Evolutionary conservation across 2,888 invertebrate genomes (phyloP), one percentile per base, ranked within the genome.

Genomic region (Athalia rosae): DNA sequence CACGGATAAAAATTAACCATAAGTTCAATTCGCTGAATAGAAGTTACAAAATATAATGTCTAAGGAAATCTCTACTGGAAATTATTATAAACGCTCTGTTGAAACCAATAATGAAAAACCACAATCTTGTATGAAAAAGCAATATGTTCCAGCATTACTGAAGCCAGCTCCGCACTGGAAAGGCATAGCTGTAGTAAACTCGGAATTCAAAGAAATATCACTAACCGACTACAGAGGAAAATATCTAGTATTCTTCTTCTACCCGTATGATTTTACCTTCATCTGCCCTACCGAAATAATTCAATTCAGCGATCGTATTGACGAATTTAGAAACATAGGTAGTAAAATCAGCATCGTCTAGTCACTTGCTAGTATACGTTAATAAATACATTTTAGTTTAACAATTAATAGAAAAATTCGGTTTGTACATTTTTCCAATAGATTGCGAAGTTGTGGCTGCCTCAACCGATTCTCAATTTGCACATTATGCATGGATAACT

Each of bases 261-360:
- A 86, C 74, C 85, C 84, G 0, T 83, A 81, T 67, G 84, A 86
- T 56, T 86, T 86, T 28, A 83, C 83, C 0, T 84, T 85, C 50
- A 59, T 80, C 4, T 86, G 85, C 15, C 86, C 86, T 2, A 81
- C 81, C n/a, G 87, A 86, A 76, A 79, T 86, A 8, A 83, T 87
- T 71, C 84, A 85, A 61, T 86, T 85, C 74, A 87, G 82, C 63
- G 85, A 86, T 41, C 83, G 87, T 7, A 47, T 85, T 43, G 79
- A 81, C 6, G 84, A 86, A 76, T 87, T 86, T 48, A 71, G 50
- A 11, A 79, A 77, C 50, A 59, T 82, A 15, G 81, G 86, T 86
- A 83, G 28, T 28, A n/a, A 47, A 53, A 53, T 53, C 28, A 28
- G 28, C 28, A 28, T 28, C 2, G 28, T 28, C 28, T 28, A 28